These are phyloP conservation scores for Calonectris borealis DNA, from an alignment of 2,113 vertebrate species.

Conservation along the genomic window DNA sequence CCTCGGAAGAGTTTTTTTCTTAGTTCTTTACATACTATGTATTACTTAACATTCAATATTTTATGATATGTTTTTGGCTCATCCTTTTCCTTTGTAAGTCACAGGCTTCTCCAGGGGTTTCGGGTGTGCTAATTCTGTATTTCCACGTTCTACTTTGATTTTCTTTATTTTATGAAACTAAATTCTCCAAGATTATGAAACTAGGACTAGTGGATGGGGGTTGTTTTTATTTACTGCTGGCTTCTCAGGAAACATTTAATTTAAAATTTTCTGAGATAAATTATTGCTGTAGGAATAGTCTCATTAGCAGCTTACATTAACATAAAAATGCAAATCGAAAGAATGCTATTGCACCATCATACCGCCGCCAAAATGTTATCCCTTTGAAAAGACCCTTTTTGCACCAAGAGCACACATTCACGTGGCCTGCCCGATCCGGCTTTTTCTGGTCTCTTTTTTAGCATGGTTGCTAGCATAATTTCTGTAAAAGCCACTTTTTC, in stretches of 20 bases:
- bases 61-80: not conserved
- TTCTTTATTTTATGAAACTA: not conserved
- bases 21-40: not conserved
- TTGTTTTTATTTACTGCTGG: not conserved
- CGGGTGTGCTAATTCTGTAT: not conserved
- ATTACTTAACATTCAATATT: not conserved
- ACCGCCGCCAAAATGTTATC: rapidly evolving
- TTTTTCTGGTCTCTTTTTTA: not conserved
- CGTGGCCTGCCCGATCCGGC: rapidly evolving
- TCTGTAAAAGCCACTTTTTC: not conserved
- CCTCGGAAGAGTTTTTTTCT: not conserved
- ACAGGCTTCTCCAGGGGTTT: not conserved
- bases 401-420: not conserved
- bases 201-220: not conserved
- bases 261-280: not conserved
- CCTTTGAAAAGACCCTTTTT: not conserved
- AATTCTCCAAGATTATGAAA: not conserved
- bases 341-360: not conserved
- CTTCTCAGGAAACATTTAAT: not conserved
- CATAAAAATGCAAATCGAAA: not conserved
- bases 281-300: not conserved
- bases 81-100: not conserved
- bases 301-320: not conserved
- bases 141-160: not conserved
- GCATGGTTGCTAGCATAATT: not conserved